Evolutionary conservation across 1,140 invertebrate species (phyloP).

Genomic region (Reticulitermes speratus): DNA sequence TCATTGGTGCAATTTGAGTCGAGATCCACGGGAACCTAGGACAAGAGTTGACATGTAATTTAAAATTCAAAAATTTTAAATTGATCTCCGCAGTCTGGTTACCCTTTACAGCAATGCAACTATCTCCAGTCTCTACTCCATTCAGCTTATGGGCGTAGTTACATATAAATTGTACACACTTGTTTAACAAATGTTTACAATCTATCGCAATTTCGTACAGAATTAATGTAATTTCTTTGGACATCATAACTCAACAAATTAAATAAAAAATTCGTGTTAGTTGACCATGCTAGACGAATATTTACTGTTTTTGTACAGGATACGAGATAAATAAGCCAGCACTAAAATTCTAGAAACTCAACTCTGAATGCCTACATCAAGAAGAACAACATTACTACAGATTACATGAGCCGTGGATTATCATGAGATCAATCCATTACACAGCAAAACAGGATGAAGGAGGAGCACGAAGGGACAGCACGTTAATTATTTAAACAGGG

Average conservation of each 20-base stretch:
- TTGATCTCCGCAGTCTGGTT: not conserved
- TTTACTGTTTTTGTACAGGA: no score
- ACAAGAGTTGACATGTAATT: not conserved
- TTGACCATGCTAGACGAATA: no score
- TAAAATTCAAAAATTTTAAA: slow-evolving; percentile 19
- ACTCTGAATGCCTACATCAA: not conserved
- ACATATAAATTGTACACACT: no score
- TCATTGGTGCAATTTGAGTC: not conserved
- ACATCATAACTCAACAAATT: no score
- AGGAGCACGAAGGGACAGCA: not conserved
- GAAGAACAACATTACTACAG: not conserved
- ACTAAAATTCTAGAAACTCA: no score
- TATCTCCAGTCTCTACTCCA: no score
- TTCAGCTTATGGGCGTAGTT: no score
- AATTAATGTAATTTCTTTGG: no score
- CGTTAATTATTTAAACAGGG: slow-evolving; percentile 10
- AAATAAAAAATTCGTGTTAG: no score
- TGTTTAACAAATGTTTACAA: no score
- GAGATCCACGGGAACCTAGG: not conserved
- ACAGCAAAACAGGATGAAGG: not conserved
- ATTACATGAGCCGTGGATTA: not conserved
- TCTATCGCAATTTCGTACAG: no score
- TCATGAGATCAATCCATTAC: slow-evolving; percentile 6
- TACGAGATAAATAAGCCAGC: not conserved
- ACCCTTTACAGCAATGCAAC: no score